Evolutionary conservation across 2,888 invertebrate species (phyloP).

Genomic region (Hartigia nigra): DNA sequence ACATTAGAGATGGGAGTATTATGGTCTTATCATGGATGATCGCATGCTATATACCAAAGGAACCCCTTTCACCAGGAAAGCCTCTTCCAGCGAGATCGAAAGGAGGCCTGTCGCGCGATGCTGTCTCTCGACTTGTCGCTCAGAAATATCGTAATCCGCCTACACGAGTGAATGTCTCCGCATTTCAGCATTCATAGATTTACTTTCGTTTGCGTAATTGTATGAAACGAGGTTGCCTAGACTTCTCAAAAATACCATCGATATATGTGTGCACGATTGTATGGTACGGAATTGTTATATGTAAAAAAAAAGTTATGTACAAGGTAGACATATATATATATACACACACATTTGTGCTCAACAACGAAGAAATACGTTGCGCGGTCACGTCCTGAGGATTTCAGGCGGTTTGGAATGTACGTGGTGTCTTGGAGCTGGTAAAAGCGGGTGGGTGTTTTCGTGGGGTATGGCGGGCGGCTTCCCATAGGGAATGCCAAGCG

Average conservation of each 20-base stretch:
- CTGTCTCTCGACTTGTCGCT: background rate
- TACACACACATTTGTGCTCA: background rate
- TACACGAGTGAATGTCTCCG: constrained; percentile 4
- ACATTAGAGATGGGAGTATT: background rate
- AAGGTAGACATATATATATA: background rate
- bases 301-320: background rate
- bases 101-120: background rate
- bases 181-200: background rate
- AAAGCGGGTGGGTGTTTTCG: background rate
- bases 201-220: constrained; percentile 6
- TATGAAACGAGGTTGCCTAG: constrained; percentile 1
- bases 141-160: background rate
- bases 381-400: background rate
- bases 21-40: background rate
- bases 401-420: background rate
- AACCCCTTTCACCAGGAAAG: background rate
- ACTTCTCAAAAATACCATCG: background rate
- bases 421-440: background rate
- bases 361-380: background rate
- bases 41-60: background rate
- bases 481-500: constrained; percentile 2
- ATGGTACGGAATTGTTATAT: background rate
- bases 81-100: background rate
- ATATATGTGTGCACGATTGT: background rate
- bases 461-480: background rate